Percentiles rank a stretch among this genome's conserved stretches.
Conservation (phyloP, 2,113 vertebrate species). For the Mustelus asterias region DNA sequence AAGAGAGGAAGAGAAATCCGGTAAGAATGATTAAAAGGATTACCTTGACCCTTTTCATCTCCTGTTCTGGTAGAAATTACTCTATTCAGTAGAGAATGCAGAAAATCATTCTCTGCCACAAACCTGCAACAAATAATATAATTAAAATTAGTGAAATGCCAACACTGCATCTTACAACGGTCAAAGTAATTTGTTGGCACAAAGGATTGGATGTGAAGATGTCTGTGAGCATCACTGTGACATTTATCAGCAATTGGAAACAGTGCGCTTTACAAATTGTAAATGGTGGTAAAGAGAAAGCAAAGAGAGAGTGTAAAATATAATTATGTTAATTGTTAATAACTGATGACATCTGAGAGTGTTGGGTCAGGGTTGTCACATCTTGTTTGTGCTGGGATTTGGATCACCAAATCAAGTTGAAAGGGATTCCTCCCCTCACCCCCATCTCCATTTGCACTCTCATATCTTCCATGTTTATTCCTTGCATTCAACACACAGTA, state of each 20-base stretch:
- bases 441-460: neutral
- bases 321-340: neutral
- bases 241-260: neutral
- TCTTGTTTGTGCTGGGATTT: neutral
- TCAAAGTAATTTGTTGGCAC: neutral
- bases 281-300: neutral
- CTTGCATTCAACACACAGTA: neutral
- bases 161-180: neutral
- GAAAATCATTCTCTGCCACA: conserved; percentile 82
- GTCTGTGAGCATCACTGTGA: neutral
- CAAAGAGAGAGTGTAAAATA: neutral
- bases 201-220: neutral
- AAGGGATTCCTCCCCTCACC: no score
- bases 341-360: neutral
- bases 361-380: no score
- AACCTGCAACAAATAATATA: conserved; percentile 60
- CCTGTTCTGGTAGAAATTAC: conserved; percentile 76
- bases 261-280: neutral
- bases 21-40: conserved; percentile 15
- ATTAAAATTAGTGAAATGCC: neutral
- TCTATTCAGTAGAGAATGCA: conserved; percentile 84
- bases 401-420: neutral
- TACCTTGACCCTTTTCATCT: conserved; percentile 95
- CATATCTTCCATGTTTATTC: neutral
- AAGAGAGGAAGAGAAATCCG: neutral